Evolutionary conservation across 1,140 invertebrate species (phyloP), one percentile per base, ranked within the genome.

Genomic region (Popillia japonica): DNA sequence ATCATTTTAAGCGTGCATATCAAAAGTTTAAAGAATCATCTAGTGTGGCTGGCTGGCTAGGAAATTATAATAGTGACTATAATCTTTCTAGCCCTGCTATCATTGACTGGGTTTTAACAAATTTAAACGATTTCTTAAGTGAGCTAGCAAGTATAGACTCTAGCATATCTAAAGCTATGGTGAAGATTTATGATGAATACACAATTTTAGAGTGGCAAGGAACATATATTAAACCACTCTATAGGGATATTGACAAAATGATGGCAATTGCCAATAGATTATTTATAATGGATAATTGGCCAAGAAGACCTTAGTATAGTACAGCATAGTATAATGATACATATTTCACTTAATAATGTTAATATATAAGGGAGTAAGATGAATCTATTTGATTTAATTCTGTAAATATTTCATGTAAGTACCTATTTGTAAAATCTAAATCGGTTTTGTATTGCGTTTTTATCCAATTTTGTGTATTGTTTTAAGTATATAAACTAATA

Each of bases 131-230:
- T 27, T 83, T 90, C 10, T 90, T 90, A 73, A 87, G 89, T 82
- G 88, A 90, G 68, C 79, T 92, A 22, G 83, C 88, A 23, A 87
- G 86, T 4, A 87, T 94, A 64, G 89, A 92, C 0, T 89, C 89
- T 75, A 89, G 91, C 73, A 90, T 92, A 3, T 87, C 89, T 42
- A 88, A 91, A 48, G 87, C 92, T 0, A 87, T 95, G 83, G 86
- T 87, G 68, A 91, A 91, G 74, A 89, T 93, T 78, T 94, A 91
- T 82, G 93, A 94, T 80, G 88, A 90, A 64, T 92, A 89, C 79
- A 94, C 93, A 1, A 88, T 93, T 68, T 85, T 89, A 0, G 93
- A 94, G 82, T 94, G 93, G 90, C 86, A 94, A 40, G 92, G 94
- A 83, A 85, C 40, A 14, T 76, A 41, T 72, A 10, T 78, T 17